Conservation (phyloP, 2,113 vertebrate genomes). For the Terrapene triunguis region DNA sequence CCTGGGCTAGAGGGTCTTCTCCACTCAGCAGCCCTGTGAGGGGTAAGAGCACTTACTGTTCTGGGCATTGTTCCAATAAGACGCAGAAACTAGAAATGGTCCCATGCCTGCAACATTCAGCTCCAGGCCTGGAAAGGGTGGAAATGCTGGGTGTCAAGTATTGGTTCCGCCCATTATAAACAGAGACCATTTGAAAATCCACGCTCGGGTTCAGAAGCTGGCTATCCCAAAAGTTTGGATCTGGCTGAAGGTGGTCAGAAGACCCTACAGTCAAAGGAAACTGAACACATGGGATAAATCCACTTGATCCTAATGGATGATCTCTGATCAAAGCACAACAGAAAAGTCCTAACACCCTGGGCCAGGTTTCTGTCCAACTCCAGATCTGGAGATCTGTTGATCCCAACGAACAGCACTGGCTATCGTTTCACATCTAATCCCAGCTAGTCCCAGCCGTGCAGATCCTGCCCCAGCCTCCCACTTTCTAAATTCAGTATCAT, state of each 20-base stretch:
- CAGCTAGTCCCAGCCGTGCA: not conserved
- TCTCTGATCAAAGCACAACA: not conserved
- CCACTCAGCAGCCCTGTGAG: not conserved
- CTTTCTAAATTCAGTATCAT: not conserved
- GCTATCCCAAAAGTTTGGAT: not conserved
- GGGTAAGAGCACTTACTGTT: not conserved
- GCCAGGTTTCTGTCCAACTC: not conserved
- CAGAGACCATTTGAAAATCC: not conserved
- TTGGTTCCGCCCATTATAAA: accelerated
- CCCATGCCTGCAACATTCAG: not conserved
- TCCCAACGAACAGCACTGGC: not conserved
- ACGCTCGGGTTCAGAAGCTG: not conserved
- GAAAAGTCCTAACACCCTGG: not conserved
- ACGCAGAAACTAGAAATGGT: not conserved
- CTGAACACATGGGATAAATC: not conserved
- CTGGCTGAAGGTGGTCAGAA: not conserved
- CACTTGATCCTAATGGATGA: not conserved
- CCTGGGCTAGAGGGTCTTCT: not conserved
- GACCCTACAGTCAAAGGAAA: not conserved
- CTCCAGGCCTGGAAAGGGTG: not conserved
- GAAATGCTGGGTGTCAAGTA: not conserved
- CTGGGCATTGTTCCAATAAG: not conserved
- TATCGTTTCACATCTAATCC: not conserved
- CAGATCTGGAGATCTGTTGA: not conserved
- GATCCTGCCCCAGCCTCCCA: not conserved